A percentile compares a stretch with the other conserved stretches of the same genome.
Conservation (phyloP, 2,888 invertebrate genomes). For the Drosophila formosana region DNA sequence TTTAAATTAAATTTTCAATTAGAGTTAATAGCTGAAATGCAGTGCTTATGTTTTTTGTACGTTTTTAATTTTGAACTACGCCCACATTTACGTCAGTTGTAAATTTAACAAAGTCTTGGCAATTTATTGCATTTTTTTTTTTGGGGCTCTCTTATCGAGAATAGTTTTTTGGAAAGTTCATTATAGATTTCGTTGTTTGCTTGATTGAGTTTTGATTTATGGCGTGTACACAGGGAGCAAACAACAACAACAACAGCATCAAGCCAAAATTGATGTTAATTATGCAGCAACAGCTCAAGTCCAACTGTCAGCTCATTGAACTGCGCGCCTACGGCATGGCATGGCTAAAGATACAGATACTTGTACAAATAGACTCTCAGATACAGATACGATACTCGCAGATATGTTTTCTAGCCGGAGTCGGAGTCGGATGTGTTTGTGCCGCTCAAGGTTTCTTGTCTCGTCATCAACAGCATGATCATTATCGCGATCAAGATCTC, state of each 20-base stretch:
- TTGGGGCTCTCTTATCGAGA: slow-evolving; percentile 20
- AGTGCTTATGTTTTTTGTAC: slow-evolving; percentile 1
- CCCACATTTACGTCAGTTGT: slow-evolving; percentile 19
- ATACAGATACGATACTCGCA: slow-evolving; percentile 1
- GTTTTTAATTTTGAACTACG: slow-evolving; percentile 16
- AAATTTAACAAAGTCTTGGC: slow-evolving; percentile 13
- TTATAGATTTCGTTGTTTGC: slow-evolving; percentile 47
- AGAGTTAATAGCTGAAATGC: slow-evolving; percentile 2
- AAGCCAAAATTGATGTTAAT: no score
- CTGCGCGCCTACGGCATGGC: slow-evolving; percentile 61
- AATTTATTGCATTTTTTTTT: slow-evolving; percentile 15
- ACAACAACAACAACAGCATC: slow-evolving; percentile 33
- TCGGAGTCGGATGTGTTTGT: slow-evolving; percentile 23
- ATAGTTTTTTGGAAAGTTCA: slow-evolving; percentile 48
- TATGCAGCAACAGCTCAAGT: slow-evolving; percentile 37
- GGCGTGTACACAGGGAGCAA: slow-evolving; percentile 31
- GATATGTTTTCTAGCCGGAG: neutral
- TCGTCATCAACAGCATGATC: slow-evolving; percentile 30
- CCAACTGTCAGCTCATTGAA: slow-evolving; percentile 68
- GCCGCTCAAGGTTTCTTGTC: slow-evolving; percentile 44
- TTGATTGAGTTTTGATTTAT: slow-evolving; percentile 62
- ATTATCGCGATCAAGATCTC: slow-evolving; percentile 29
- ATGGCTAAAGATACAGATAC: slow-evolving; percentile 22
- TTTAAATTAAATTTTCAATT: slow-evolving; percentile 8
- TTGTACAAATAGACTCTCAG: slow-evolving; percentile 17